Evolutionary conservation across 2,888 invertebrate genomes (phyloP).

Genomic region (Drosophila borborema): DNA sequence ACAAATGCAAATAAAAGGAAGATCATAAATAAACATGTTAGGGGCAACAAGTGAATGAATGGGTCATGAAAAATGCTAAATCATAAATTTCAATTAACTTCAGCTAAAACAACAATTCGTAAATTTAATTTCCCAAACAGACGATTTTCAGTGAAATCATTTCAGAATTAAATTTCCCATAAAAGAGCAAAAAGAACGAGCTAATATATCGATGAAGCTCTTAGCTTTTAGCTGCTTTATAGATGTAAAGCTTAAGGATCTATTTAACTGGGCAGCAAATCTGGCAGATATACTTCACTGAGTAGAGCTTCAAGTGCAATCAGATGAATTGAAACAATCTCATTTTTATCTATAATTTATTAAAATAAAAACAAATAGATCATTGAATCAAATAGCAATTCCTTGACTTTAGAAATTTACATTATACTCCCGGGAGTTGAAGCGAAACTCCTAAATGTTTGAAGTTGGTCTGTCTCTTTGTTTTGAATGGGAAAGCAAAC

Average conservation of each 20-base stretch:
- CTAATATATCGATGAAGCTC: too few relatives aligned
- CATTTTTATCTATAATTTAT: too few relatives aligned
- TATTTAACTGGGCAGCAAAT: too few relatives aligned
- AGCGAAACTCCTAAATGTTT: background rate
- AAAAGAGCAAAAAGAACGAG: background rate
- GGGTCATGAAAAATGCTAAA: constrained; percentile 36
- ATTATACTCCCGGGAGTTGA: background rate
- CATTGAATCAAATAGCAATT: too few relatives aligned
- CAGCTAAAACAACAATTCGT: constrained; percentile 28
- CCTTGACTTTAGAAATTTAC: background rate
- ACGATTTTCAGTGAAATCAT: constrained; percentile 23
- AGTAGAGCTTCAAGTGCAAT: too few relatives aligned
- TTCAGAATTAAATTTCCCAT: background rate
- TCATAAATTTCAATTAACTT: constrained; percentile 45
- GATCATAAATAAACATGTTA: constrained; percentile 43
- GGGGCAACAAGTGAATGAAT: constrained; percentile 21
- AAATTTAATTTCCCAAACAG: constrained; percentile 19
- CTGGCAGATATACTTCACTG: too few relatives aligned
- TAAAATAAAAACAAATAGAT: too few relatives aligned
- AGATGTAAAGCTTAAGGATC: too few relatives aligned
- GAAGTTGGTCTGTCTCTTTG: background rate
- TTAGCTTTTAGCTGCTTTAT: too few relatives aligned
- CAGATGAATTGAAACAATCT: too few relatives aligned
- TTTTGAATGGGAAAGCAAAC: background rate
- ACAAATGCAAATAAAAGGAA: constrained; percentile 28